phyloP scores from a whole-genome alignment of 2,113 vertebrate genomes.

The Melospiza melodia region DNA sequence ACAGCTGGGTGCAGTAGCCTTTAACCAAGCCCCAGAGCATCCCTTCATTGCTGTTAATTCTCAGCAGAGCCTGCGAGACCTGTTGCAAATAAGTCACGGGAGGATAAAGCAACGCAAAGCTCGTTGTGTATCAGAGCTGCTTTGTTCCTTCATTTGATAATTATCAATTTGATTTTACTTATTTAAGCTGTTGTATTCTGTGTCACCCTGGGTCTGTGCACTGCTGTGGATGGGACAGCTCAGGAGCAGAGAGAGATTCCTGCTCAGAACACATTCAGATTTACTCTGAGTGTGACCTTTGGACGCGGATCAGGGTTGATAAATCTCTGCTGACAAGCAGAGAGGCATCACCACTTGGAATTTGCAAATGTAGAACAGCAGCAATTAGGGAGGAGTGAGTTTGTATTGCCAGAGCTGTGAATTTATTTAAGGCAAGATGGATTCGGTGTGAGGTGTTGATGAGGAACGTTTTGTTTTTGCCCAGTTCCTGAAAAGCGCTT shows the following conservation, averaged over 20 bases:
- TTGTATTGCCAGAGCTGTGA: not conserved
- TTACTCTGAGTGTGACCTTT: not conserved
- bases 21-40: constrained; percentile 17
- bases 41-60: constrained; percentile 7
- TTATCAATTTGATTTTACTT: not conserved
- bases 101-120: not conserved
- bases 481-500: constrained; percentile 30
- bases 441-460: not conserved
- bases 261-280: not conserved
- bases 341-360: not conserved
- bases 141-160: constrained; percentile 25
- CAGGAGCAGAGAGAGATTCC: not conserved
- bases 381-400: constrained; percentile 18
- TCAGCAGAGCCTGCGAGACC: not conserved
- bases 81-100: not conserved
- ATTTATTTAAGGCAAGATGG: constrained; percentile 9
- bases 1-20: constrained; percentile 23
- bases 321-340: not conserved
- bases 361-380: not conserved
- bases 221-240: not conserved
- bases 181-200: not conserved
- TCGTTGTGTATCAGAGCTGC: not conserved
- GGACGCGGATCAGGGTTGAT: not conserved
- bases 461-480: not conserved
- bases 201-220: not conserved